These are phyloP conservation scores for Euschistus heros DNA, from an alignment of 1,140 invertebrate genomes.

Conservation along the genomic window DNA sequence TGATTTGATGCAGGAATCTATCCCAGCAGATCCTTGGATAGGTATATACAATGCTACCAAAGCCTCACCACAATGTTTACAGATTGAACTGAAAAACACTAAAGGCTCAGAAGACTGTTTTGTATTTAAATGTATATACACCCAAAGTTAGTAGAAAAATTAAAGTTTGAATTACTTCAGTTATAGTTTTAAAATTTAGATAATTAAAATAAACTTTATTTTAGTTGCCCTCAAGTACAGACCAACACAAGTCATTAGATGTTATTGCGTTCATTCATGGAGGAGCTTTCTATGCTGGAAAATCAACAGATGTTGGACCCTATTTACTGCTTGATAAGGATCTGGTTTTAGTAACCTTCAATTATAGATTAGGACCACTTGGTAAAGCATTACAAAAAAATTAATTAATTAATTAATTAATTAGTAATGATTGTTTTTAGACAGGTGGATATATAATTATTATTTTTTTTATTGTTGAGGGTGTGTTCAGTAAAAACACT, in stretches of 20 bases:
- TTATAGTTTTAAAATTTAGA: too few species aligned
- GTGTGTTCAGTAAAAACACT: too few species aligned
- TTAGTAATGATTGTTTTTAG: too few species aligned
- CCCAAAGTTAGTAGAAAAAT: background rate
- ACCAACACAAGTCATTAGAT: background rate
- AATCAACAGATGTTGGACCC: conserved; percentile 34
- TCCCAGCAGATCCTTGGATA: background rate
- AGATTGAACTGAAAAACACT: background rate
- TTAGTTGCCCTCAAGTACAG: too few species aligned
- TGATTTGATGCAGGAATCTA: background rate
- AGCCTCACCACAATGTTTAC: background rate
- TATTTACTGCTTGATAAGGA: conserved; percentile 39
- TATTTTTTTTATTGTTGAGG: too few species aligned
- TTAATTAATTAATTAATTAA: too few species aligned
- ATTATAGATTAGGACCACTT: conserved; percentile 48
- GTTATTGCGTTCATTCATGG: conserved; percentile 44
- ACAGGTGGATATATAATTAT: too few species aligned
- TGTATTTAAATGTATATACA: conserved; percentile 3
- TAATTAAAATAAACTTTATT: too few species aligned
- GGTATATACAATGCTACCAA: background rate
- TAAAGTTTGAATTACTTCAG: background rate
- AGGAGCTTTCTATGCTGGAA: conserved; percentile 38
- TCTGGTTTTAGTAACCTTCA: conserved; percentile 53
- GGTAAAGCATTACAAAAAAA: conserved; percentile 21
- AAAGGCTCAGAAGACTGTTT: conserved; percentile 1